Percentiles rank a stretch among this genome's conserved stretches.
These are phyloP conservation scores for Notechis scutatus DNA, from an alignment of 2,113 vertebrate genomes.

Conservation along the genomic window DNA sequence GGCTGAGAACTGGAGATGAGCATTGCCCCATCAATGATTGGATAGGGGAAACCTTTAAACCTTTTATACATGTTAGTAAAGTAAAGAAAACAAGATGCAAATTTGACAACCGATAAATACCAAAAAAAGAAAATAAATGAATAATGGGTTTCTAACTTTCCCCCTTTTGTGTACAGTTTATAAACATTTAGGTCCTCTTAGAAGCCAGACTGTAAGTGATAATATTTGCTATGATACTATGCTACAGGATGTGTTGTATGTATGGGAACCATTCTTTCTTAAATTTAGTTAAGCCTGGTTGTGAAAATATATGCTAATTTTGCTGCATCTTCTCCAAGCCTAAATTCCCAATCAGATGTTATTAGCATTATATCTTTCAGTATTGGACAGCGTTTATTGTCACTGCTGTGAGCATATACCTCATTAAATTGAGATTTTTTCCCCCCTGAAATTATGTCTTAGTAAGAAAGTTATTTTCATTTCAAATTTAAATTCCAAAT, in stretches of 20 bases:
- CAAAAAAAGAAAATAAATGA: not conserved
- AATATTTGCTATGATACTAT: not conserved
- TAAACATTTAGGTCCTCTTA: not conserved
- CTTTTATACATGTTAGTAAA: not conserved
- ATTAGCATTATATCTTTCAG: not conserved
- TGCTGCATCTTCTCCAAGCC: not conserved
- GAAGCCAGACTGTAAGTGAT: not conserved
- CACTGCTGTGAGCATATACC: not conserved
- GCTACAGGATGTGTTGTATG: not conserved
- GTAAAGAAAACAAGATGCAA: not conserved
- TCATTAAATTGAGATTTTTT: not conserved
- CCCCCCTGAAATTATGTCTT: not conserved
- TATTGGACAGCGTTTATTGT: not conserved
- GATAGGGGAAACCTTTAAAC: too few relatives aligned
- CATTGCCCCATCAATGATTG: too few relatives aligned
- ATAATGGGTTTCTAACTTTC: not conserved
- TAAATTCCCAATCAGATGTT: not conserved
- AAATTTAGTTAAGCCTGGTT: not conserved
- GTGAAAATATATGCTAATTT: not conserved
- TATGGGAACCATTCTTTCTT: not conserved
- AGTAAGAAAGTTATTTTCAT: not conserved
- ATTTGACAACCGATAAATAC: not conserved
- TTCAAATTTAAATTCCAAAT: not conserved
- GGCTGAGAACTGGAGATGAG: too few relatives aligned
- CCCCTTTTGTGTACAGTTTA: not conserved